A percentile compares a stretch with the other conserved stretches of the same genome.
Evolutionary conservation across 2,113 vertebrate genomes (phyloP).

Genomic region (Hippoglossus stenolepis): DNA sequence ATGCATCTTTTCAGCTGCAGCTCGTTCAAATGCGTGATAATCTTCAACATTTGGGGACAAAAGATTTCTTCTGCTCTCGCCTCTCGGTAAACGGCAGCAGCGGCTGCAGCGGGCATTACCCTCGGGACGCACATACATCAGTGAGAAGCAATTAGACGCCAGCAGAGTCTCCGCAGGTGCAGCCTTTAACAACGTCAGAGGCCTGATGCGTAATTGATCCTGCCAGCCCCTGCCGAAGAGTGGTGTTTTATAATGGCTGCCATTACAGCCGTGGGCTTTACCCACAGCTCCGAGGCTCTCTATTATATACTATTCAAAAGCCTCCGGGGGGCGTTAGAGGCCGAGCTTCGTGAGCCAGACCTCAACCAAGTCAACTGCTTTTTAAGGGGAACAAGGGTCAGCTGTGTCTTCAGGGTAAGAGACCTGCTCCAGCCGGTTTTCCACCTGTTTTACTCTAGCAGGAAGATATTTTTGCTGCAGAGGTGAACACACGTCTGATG

Average conservation of each 20-base stretch:
- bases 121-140: slow-evolving; percentile 44
- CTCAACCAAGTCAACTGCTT: background rate
- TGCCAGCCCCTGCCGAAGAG: slow-evolving; percentile 23
- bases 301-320: slow-evolving; percentile 12
- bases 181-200: slow-evolving; percentile 41
- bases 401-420: slow-evolving; percentile 7
- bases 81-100: slow-evolving; percentile 35
- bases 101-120: slow-evolving; percentile 25
- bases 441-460: background rate
- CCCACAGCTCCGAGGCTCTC: slow-evolving; percentile 26
- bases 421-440: background rate
- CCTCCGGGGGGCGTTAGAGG: slow-evolving; percentile 5
- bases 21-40: background rate
- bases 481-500: too few species aligned
- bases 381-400: background rate
- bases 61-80: slow-evolving; percentile 24
- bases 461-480: too few species aligned
- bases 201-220: slow-evolving; percentile 58
- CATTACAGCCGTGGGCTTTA: slow-evolving; percentile 37
- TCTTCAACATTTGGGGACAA: slow-evolving; percentile 1
- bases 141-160: slow-evolving; percentile 62
- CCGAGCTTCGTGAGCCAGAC: slow-evolving; percentile 16
- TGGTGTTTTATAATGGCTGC: slow-evolving; percentile 48
- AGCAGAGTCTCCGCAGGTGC: slow-evolving; percentile 44
- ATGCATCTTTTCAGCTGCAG: too few species aligned